Percentiles rank a stretch among this genome's conserved stretches.
phyloP scores from a whole-genome alignment of 2,888 invertebrate genomes.

The Phoronis australis region DNA sequence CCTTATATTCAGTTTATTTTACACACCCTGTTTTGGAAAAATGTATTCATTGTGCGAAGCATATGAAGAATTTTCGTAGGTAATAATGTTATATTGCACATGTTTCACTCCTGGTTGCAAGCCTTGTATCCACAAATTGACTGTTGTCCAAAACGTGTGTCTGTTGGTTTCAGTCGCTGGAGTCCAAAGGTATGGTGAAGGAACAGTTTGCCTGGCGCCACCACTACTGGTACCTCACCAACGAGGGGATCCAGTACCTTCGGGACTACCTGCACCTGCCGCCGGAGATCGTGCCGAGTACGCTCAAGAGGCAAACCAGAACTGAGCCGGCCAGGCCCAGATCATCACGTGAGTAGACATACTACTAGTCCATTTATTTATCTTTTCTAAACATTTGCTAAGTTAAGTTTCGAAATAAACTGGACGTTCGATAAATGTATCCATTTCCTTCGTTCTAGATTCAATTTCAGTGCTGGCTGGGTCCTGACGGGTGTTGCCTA shows the following conservation, averaged over 20 bases:
- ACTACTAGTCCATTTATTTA: neutral
- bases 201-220: slow-evolving; percentile 99
- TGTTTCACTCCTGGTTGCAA: no score
- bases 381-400: neutral
- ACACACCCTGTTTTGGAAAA: no score
- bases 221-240: slow-evolving; percentile 98
- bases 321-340: slow-evolving; percentile 65
- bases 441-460: no score
- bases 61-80: no score
- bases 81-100: no score
- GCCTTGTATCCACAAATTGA: no score
- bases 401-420: neutral
- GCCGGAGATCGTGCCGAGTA: slow-evolving; percentile 96
- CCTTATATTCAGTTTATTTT: no score
- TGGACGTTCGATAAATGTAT: no score
- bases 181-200: slow-evolving; percentile 94
- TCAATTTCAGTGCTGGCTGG: no score
- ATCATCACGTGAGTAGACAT: slow-evolving; percentile 29
- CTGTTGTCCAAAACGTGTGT: no score
- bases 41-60: no score
- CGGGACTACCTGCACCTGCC: slow-evolving; percentile 89
- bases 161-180: slow-evolving; percentile 76
- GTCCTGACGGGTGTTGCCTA: no score
- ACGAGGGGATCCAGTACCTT: slow-evolving; percentile 95
- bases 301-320: slow-evolving; percentile 84